Percentiles rank a stretch among this genome's conserved stretches.
These are phyloP conservation scores for Pemphredon lugubris DNA, from an alignment of 2,888 invertebrate species.

Conservation along the genomic window DNA sequence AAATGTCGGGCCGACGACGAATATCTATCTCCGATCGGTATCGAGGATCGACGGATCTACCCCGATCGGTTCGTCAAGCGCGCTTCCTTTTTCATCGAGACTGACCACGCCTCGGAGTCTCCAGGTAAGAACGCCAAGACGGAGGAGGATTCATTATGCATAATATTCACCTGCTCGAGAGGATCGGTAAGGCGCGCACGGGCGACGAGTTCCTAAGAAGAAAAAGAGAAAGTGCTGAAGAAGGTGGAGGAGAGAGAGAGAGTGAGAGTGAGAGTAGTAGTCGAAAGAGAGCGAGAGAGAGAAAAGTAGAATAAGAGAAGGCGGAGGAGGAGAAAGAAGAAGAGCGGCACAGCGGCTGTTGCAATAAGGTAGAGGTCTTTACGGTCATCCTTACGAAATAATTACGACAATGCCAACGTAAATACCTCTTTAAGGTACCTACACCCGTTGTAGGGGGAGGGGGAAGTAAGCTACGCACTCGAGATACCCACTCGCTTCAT, in stretches of 20 bases:
- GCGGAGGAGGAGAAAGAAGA: constrained; percentile 11
- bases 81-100: constrained; percentile 33
- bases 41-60: constrained; percentile 45
- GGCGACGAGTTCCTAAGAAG: constrained; percentile 44
- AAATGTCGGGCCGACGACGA: constrained; percentile 13
- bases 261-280: constrained; percentile 14
- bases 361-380: constrained; percentile 67
- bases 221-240: constrained; percentile 41
- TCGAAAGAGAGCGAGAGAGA: no score
- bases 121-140: constrained; percentile 51
- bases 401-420: constrained; percentile 68
- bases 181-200: constrained; percentile 44
- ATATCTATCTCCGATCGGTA: constrained; percentile 23
- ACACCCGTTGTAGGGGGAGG: constrained; percentile 48
- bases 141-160: constrained; percentile 67
- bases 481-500: constrained; percentile 43
- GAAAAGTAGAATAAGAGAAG: constrained; percentile 31
- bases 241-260: constrained; percentile 14
- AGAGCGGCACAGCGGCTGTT: constrained; percentile 13
- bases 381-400: constrained; percentile 65
- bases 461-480: constrained; percentile 15
- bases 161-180: constrained; percentile 67
- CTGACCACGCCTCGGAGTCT: constrained; percentile 58
- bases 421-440: constrained; percentile 67
- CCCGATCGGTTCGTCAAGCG: constrained; percentile 37